Base-by-base conservation (phyloP, 1,140 invertebrate species). In the Drosophila auraria region DNA sequence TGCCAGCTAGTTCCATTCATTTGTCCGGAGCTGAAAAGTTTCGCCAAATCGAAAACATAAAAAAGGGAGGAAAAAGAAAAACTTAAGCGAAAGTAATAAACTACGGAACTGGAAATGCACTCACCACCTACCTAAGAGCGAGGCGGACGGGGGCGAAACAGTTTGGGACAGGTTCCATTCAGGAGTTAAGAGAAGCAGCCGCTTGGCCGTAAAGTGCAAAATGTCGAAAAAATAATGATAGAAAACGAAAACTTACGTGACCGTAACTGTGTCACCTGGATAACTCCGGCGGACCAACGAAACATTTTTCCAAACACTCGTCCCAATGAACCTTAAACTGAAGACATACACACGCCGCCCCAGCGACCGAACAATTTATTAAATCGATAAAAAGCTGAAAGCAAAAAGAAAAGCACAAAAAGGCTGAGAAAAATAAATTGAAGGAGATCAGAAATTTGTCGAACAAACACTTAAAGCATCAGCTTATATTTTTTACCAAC, bases 81-180 rank as follows among this genome's bases (percentile, higher is more conserved):
- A 76, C 81, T 84, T 70, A 73, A 82, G 64, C 64, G 61, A 69
- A 89, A 82, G 84, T 89, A 89, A 89, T 89, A 89, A 89, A 89
- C 66, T 79, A 79, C 66, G 53, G 63, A 87, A 61, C 80, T 81
- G 74, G 59, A 89, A 89, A 89, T 82, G 68, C 84, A 81, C 70
- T 78, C 66, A 40, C 44, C 64, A 59, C 61, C 51, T 36, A 59
- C 53, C 51, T 25, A 2, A 50, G 57, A 42, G 33, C 27, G 38
- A 36, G 45, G 20, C 1, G 23, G 40, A 69, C 38, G 51, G 44
- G 40, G 60, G 38, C 5, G 23, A 50, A 69, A 27, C 40, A 33
- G 30, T n/a, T 12, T 15, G 58, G 33, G 30, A 70, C 12, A 53
- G 47, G 45, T 30, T 30, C 33, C 27, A 49, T 45, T 76, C 25